Evolutionary conservation across 2,888 invertebrate species (phyloP).

Genomic region (Zelleria hepariella): DNA sequence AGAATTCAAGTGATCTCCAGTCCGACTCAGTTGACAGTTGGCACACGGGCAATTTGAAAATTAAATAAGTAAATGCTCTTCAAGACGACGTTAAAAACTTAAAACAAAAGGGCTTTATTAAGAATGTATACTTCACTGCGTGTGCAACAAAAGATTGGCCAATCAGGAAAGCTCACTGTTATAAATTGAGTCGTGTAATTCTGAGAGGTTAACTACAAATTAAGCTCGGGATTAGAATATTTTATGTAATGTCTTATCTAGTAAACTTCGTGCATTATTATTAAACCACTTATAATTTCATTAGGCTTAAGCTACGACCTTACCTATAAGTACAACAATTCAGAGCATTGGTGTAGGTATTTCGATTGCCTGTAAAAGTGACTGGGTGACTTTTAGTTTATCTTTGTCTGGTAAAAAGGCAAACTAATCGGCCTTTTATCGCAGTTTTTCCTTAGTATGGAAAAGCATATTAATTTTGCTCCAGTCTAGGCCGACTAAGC

Average conservation of each 20-base stretch:
- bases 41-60: constrained; percentile 67
- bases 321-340: too few relatives aligned
- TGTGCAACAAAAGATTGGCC: not conserved
- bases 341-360: too few relatives aligned
- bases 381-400: too few relatives aligned
- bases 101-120: constrained; percentile 25
- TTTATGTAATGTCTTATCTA: not conserved
- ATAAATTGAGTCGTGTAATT: not conserved
- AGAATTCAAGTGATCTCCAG: constrained; percentile 70
- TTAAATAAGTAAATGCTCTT: constrained; percentile 44
- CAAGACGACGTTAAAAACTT: constrained; percentile 63
- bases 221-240: not conserved
- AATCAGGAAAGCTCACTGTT: not conserved
- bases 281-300: not conserved
- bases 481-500: too few relatives aligned
- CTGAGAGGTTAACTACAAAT: not conserved
- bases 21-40: constrained; percentile 64
- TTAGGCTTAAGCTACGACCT: too few relatives aligned
- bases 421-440: too few relatives aligned
- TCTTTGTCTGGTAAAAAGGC: too few relatives aligned
- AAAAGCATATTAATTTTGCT: too few relatives aligned
- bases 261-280: not conserved
- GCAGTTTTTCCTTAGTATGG: too few relatives aligned
- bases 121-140: not conserved
- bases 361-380: too few relatives aligned